Base-by-base conservation (phyloP, 2,797 vertebrate genomes). In the Sebastes cheni region DNA sequence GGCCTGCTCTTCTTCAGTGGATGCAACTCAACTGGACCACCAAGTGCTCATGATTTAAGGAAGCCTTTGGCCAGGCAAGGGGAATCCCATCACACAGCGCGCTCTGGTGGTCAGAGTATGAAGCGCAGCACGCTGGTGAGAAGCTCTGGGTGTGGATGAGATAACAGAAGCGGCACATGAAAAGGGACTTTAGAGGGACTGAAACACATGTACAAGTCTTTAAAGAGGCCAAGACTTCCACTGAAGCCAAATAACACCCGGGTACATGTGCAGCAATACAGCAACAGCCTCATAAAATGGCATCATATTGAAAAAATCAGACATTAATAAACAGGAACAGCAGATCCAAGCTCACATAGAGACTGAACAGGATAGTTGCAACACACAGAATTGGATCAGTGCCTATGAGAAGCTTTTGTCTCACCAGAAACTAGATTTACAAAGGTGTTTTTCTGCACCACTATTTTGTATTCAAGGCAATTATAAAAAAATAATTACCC, bases 31-130 rank as follows among this genome's bases (percentile, higher is more conserved):
- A 60, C 23, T 80, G 69, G 77, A 84, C 77, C 56, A 78, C 83
- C n/a, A 77, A 73, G 67, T 18, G 64, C 60, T 66, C n/a, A 54
- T 65, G 75, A 84, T 75, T 89, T 56, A 68, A 25, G 34, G 64
- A 58, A 69, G 64, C 64, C 34, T 76, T 70, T 25, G 50, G 59
- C 60, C 54, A 74, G 77, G 25, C 27, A 39, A 62, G 16, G 73
- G 39, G 70, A 91, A 86, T 68, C 76, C 56, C 87, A 86, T 89
- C 78, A 77, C 60, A 83, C 82, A 92, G 91, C 64, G 3, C 91
- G 23, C 92, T 93, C 94, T 94, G 82, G 85, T 94, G 93, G 91
- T 77, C 34, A 83, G 42, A 74, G 12, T 4, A 50, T 36, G 70
- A 59, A 90, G 20, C 20, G 42, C 74, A 75, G 25, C 20, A 46